Evolutionary conservation across 2,888 invertebrate genomes (phyloP).

Genomic region (Machimus rusticus): DNA sequence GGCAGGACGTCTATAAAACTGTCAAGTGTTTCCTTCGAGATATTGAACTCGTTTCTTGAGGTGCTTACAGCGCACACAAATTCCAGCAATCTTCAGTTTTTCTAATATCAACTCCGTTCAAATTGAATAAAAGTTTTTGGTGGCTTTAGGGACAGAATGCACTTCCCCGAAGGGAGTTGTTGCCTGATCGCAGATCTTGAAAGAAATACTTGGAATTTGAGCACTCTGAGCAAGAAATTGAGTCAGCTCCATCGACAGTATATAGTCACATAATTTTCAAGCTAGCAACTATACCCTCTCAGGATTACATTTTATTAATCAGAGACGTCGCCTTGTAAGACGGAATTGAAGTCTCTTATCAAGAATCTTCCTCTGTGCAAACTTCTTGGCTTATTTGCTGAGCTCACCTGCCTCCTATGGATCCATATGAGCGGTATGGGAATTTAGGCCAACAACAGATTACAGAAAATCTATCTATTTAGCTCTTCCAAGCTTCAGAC

Average conservation of each 20-base stretch:
- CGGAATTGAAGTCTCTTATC: not conserved
- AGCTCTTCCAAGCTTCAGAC: not conserved
- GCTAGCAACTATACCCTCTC: not conserved
- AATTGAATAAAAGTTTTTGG: not conserved
- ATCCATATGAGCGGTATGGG: not conserved
- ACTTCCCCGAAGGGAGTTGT: not conserved
- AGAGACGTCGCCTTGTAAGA: not conserved
- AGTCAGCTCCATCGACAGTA: not conserved
- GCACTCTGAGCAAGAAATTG: not conserved
- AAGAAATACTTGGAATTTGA: not conserved
- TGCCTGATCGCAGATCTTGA: not conserved
- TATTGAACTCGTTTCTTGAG: constrained; percentile 9
- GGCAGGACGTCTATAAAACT: constrained; percentile 13
- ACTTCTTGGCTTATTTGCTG: not conserved
- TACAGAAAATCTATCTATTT: not conserved
- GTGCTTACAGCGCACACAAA: not conserved
- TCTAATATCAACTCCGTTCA: not conserved
- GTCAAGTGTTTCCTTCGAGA: not conserved
- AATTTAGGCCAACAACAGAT: constrained; percentile 14
- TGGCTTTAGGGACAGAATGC: not conserved
- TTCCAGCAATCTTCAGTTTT: not conserved
- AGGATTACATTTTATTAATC: not conserved
- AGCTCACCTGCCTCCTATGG: not conserved
- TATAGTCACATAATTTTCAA: not conserved
- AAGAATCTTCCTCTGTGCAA: not conserved